Evolutionary conservation across 2,797 vertebrate genomes (phyloP), one percentile per base, ranked within the genome.

Genomic region (Micromesistius poutassou): DNA sequence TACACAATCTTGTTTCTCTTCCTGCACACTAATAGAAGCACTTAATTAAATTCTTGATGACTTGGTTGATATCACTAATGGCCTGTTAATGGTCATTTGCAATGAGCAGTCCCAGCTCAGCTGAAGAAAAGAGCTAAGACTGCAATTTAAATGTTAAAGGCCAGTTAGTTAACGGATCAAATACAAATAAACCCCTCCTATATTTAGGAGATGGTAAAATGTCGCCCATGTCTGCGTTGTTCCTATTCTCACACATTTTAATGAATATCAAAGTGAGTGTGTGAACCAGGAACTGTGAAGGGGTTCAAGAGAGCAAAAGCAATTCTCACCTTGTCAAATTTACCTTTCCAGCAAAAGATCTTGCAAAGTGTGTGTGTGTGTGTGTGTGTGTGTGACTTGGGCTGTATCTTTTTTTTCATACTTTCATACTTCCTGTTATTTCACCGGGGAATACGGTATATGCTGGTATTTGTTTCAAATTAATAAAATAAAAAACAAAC

Each of bases 251-350:
- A 68, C 62, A 68, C 62, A 7, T 28, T 28, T 28, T 68, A 68
- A 81, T 72, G 30, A 30, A 74, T 81, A 80, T 68, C 72, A 42
- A 76, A 68, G 62, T 10, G 62, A 74, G 42, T 76, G 71, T 33
- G 46, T 30, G 10, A 33, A 77, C 74, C 40, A 31, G 55, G 78
- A 75, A 5, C 78, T 76, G 81, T 70, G 19, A 78, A 33, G 71
- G 62, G n/a, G 72, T 77, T 83, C 42, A 75, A 14, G 78, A 66
- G 25, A 73, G 28, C 77, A 70, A 71, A 74, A 71, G 42, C 5
- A 66, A 40, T 81, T 88, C 79, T 80, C 78, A 81, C 78, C 25
- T 82, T 35, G 36, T 5, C 10, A 36, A 71, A 70, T 55, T 68
- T 40, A 40, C 13, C 12, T 30, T 9, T 30, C 72, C 50, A 78